Evolutionary conservation across 2,797 vertebrate genomes (phyloP), one percentile per base, ranked within the genome.

Genomic region (Danio choprae): DNA sequence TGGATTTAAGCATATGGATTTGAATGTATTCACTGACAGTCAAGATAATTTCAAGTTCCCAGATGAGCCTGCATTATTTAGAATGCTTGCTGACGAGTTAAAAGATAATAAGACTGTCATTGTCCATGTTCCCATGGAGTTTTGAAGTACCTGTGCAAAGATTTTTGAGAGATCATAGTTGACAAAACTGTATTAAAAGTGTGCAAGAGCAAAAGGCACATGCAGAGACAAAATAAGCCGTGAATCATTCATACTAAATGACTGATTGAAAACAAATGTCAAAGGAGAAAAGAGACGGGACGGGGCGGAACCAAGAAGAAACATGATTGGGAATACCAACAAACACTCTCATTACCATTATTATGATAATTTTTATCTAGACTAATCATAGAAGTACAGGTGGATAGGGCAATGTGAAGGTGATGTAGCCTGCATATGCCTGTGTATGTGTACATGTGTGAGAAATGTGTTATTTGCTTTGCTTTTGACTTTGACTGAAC

Each of bases 201-300:
- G 38, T 64, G 41, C 6, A 4, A 46, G 63, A 46, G 12, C 4
- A 65, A 78, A 44, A 62, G 70, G 20, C 40, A 53, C 9, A 29
- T 29, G 29, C 29, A 50, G 10, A 63, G 48, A 59, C 55, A 22
- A 51, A 73, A 72, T 41, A 20, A 59, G 60, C 20, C 15, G 53
- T 53, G 53, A 77, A 71, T 59, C 40, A 22, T 72, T 12, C 55
- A 38, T 64, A 36, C 48, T 60, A 63, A 75, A 87, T 43, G 67
- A 76, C 82, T 90, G 90, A 93, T 88, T 90, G 86, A 90, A 91
- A 88, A 88, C 84, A 87, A 90, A 92, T 88, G 89, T 91, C 88
- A 90, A 88, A 80, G 83, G 87, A 83, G 76, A 86, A 86, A 83
- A 16, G 65, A 84, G 80, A 82, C 75, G 73, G 51, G 84, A 74